phyloP scores from a whole-genome alignment of 2,888 invertebrate genomes.

The Listrodromus nycthemerus region DNA sequence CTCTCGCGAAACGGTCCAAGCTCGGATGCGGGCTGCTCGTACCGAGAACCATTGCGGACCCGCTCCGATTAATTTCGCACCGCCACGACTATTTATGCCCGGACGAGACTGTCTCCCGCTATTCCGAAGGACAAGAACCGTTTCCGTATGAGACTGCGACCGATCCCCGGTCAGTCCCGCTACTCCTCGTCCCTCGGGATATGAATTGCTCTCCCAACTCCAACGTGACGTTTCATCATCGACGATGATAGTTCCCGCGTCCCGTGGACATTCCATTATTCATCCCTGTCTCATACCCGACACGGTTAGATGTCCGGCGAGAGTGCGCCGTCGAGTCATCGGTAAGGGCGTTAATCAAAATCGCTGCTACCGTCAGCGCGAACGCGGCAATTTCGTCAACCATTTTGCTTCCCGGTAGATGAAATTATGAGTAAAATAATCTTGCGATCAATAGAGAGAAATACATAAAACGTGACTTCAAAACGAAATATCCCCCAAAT shows the following conservation, averaged over 20 bases:
- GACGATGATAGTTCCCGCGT: conserved; percentile 15
- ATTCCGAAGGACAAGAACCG: conserved; percentile 43
- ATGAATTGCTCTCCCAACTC: conserved; percentile 21
- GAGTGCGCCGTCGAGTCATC: conserved; percentile 7
- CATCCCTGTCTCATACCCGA: conserved; percentile 11
- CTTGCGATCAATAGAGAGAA: no score
- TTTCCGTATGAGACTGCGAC: conserved; percentile 20
- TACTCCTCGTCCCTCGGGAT: not conserved
- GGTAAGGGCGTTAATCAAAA: conserved; percentile 18
- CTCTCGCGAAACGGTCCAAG: conserved; percentile 38
- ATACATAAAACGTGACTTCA: no score
- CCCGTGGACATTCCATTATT: conserved; percentile 20
- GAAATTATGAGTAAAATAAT: no score
- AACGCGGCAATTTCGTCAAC: not conserved
- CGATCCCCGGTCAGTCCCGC: not conserved
- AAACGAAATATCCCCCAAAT: no score
- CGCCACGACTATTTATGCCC: conserved; percentile 13
- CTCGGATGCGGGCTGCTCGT: conserved; percentile 55
- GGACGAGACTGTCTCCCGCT: conserved; percentile 14
- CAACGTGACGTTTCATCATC: conserved; percentile 32
- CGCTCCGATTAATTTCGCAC: conserved; percentile 31
- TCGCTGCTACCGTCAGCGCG: not conserved
- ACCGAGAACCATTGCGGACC: conserved; percentile 1
- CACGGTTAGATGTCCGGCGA: conserved; percentile 10
- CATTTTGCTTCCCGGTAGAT: no score